These are phyloP conservation scores for Symphodus melops DNA, from an alignment of 2,113 vertebrate genomes.

Conservation along the genomic window DNA sequence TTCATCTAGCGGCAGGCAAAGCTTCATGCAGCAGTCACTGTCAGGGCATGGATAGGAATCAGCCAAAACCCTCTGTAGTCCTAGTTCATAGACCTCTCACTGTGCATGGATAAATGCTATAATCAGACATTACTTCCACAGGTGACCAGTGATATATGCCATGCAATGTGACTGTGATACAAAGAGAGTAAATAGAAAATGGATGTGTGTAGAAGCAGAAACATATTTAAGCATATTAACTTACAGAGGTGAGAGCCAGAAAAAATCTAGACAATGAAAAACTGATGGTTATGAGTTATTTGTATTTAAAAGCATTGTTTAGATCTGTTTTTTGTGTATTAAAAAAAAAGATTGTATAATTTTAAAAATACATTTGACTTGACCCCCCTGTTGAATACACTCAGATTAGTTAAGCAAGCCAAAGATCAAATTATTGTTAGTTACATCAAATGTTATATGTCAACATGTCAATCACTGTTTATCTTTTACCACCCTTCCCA, in stretches of 20 bases:
- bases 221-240: conserved; percentile 1
- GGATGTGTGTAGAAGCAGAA: conserved; percentile 23
- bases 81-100: conserved; percentile 71
- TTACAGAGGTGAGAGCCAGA: conserved; percentile 40
- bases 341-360: background rate
- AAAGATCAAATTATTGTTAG: conserved; percentile 27
- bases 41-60: conserved; percentile 69
- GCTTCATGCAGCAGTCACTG: conserved; percentile 74
- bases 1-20: conserved; percentile 79
- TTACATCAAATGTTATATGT: conserved; percentile 18
- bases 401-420: conserved; percentile 20
- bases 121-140: conserved; percentile 84
- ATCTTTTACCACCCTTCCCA: conserved; percentile 1
- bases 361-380: background rate
- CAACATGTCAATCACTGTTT: conserved; percentile 20
- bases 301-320: conserved; percentile 3
- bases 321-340: background rate
- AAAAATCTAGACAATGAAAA: conserved; percentile 10
- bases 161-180: conserved; percentile 58
- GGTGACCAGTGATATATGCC: conserved; percentile 73
- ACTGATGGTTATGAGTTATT: background rate
- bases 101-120: conserved; percentile 79
- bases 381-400: background rate
- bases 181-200: conserved; percentile 38
- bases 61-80: conserved; percentile 68